Base-by-base conservation (phyloP, 1,140 invertebrate species). In the Paraescarpia echinospica region DNA sequence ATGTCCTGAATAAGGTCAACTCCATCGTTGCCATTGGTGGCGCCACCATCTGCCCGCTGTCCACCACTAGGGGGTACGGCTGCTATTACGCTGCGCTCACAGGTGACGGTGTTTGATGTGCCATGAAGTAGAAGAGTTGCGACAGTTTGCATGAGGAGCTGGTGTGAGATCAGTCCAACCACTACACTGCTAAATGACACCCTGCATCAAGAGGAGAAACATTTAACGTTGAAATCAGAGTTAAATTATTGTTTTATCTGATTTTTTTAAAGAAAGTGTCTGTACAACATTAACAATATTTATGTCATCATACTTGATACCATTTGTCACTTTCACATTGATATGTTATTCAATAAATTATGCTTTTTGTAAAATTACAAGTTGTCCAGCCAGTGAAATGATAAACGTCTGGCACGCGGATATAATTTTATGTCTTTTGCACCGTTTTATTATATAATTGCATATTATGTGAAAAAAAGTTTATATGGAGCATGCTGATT, bases 71-170 rank as follows among this genome's bases (percentile, higher is more conserved):
- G 33, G 27, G 94, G 93, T 12, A 94, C 93, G 33, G 93, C 96
- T 18, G 96, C 95, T 92, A 97, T 94, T 92, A 96, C 97, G 27
- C 97, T 89, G 33, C 91, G 34, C 59, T 77, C 59, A 77, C 59
- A 77, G 27, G 59, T 96, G 90, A 97, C 96, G 14, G 97, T 95
- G 51, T 96, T 96, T 33, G 95, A 95, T 8, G 96, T 95, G 9
- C 97, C 97, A 89, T 98, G 97, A 91, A 99, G 97, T 6, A 99
- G 96, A 41, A 99, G 96, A 94, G 97, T 98, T 8, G 98, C 98
- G 91, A 99, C 97, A 92, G 98, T 98, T 96, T 99, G 98, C 35
- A 99, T 97, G 90, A 99, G 96, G 96, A 99, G 98, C 96, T 99
- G 98, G 95, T 99, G 98, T 33, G 98, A 98, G 91, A 99, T 95